Conservation (phyloP, 2,113 vertebrate genomes). For the Mellivora capensis region DNA sequence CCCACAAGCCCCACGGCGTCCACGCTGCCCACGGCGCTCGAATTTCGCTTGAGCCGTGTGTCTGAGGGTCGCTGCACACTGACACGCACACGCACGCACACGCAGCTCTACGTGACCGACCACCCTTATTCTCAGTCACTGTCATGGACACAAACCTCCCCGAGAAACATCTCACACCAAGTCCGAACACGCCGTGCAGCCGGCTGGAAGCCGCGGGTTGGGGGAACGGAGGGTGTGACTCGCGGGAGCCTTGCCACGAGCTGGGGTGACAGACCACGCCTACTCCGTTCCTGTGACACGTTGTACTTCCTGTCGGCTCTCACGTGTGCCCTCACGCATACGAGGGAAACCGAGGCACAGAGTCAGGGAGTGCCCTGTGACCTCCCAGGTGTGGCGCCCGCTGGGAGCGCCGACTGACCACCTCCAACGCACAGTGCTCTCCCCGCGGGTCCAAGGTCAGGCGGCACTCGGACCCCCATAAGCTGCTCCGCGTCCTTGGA, state of each 20-base stretch:
- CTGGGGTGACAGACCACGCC: not conserved
- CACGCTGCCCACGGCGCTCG: not conserved
- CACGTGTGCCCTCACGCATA: not conserved
- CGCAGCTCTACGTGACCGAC: not conserved
- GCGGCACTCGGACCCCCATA: not conserved
- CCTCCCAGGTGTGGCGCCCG: not conserved
- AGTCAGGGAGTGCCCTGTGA: no score
- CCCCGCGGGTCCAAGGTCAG: not conserved
- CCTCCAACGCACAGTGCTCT: no score
- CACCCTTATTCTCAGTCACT: not conserved
- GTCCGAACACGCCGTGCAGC: rapidly evolving
- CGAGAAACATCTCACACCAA: not conserved
- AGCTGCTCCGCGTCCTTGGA: rapidly evolving
- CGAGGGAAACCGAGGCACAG: not conserved
- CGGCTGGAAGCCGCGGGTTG: no score
- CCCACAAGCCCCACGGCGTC: not conserved
- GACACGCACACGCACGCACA: rapidly evolving
- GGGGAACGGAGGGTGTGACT: rapidly evolving
- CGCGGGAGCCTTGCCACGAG: not conserved
- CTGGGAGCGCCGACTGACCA: not conserved
- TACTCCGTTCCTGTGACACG: not conserved
- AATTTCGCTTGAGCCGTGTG: not conserved
- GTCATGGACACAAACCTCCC: not conserved
- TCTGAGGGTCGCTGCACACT: not conserved
- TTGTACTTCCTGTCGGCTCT: not conserved